Percentiles rank a stretch among this genome's conserved stretches.
Conservation (phyloP, 2,888 invertebrate genomes). For the Himalopsyche japonica region DNA sequence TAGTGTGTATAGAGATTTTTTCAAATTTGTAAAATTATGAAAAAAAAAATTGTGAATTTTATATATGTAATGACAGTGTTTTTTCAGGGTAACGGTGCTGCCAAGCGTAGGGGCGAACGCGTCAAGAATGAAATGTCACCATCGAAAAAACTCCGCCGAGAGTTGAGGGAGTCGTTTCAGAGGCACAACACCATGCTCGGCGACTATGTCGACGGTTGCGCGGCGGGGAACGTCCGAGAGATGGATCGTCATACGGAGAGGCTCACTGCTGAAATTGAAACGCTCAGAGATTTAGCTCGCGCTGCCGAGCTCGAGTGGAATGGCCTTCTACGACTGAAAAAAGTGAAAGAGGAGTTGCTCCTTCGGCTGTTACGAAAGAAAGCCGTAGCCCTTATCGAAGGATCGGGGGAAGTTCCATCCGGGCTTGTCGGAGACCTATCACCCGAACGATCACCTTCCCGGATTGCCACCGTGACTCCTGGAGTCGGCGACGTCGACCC, state of each 20-base stretch:
- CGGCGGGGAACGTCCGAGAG: slow-evolving; percentile 64
- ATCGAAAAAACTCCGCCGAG: slow-evolving; percentile 56
- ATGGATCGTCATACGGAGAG: slow-evolving; percentile 68
- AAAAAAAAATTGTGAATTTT: too few relatives aligned
- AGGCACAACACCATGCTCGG: slow-evolving; percentile 64
- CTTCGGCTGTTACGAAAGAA: slow-evolving; percentile 71
- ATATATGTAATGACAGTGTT: not conserved
- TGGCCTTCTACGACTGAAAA: slow-evolving; percentile 77
- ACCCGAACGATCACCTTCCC: too few relatives aligned
- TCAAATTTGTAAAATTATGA: too few relatives aligned
- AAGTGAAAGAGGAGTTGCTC: slow-evolving; percentile 81
- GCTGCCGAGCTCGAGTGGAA: slow-evolving; percentile 88
- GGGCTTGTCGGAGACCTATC: not conserved
- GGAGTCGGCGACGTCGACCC: not conserved
- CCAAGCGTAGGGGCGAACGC: not conserved
- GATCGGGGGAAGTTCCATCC: not conserved
- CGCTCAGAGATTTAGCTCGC: slow-evolving; percentile 72
- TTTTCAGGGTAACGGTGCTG: slow-evolving; percentile 4
- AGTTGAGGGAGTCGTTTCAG: slow-evolving; percentile 58
- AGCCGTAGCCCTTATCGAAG: slow-evolving; percentile 53
- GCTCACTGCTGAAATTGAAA: slow-evolving; percentile 68
- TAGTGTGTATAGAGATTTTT: too few relatives aligned
- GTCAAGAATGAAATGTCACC: slow-evolving; percentile 54
- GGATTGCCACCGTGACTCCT: too few relatives aligned
- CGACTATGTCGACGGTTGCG: slow-evolving; percentile 67